These are phyloP conservation scores for Periophthalmodon schlosseri DNA, from an alignment of 2,113 vertebrate genomes.

Conservation along the genomic window DNA sequence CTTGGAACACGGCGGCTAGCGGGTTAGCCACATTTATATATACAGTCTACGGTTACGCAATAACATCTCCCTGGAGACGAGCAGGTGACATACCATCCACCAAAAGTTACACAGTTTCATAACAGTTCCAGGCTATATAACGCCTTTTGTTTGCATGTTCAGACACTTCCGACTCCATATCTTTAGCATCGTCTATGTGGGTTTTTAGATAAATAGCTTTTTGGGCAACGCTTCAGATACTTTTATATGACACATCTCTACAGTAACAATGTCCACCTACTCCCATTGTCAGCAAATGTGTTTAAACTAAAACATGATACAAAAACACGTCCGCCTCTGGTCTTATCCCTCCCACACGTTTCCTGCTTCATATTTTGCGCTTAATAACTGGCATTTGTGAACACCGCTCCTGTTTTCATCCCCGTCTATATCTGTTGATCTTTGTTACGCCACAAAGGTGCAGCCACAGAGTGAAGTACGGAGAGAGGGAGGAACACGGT, in stretches of 20 bases:
- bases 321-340: constrained; percentile 8
- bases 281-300: neutral
- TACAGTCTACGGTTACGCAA: too few species aligned
- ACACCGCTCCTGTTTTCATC: neutral
- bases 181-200: neutral
- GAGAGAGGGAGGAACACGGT: constrained; percentile 28
- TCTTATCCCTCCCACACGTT: constrained; percentile 14
- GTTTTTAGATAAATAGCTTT: neutral
- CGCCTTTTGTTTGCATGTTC: too few species aligned
- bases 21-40: too few species aligned
- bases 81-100: too few species aligned
- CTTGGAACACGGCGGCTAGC: too few species aligned
- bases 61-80: too few species aligned
- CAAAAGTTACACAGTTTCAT: too few species aligned
- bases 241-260: neutral
- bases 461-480: constrained; percentile 9
- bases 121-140: too few species aligned
- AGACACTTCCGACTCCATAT: too few species aligned
- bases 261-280: neutral
- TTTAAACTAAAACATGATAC: neutral
- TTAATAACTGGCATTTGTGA: constrained; percentile 15
- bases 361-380: constrained; percentile 30
- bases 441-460: constrained; percentile 11
- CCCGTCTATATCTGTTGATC: constrained; percentile 9
- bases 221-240: neutral